Base-by-base conservation (phyloP, 1,140 invertebrate species). In the Diorhabda sublineata region DNA sequence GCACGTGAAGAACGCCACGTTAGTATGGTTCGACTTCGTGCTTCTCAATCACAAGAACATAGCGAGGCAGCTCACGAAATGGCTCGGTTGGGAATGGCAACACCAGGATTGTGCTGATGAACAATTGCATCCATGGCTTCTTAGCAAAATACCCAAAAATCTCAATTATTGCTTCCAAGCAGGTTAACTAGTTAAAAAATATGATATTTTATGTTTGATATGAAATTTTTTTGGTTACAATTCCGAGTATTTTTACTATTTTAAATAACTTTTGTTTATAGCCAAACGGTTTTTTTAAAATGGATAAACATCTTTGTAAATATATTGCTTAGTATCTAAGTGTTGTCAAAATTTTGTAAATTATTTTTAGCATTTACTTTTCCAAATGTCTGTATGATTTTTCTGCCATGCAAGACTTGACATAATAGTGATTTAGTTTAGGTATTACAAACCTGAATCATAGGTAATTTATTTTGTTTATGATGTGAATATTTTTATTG, bases 361-460 rank as follows among this genome's bases (percentile, higher is more conserved):
- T 72, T 76, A 71, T 74, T 76, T 69, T 66, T 67, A 68, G 68
- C 62, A 66, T 72, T 71, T 68, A 68, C 60, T 69, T 26, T 69
- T 72, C 47, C 44, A 72, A 64, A 68, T 71, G 68, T 69, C 71
- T 67, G 56, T 72, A 68, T 72, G 59, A 41, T 76, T 71, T 71
- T 72, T 26, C 69, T 69, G 69, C 69, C 65, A 67, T 71, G 74
- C 77, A 79, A 77, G 74, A 76, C 75, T 78, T 73, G 76, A 78
- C 72, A 74, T 70, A 75, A 76, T 73, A 78, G 78, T 80, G 78
- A 79, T 79, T 74, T 78, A 77, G 73, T 68, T 71, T 77, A 77
- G 77, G 75, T 79, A 77, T 79, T 73, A 71, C 70, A 73, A 74
- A 69, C 71, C 70, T 76, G 72, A 73, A 72, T 71, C 69, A 73